Evolutionary conservation across 2,888 invertebrate genomes (phyloP), one percentile per base, ranked within the genome.

Genomic region (Drosophila paracracens): DNA sequence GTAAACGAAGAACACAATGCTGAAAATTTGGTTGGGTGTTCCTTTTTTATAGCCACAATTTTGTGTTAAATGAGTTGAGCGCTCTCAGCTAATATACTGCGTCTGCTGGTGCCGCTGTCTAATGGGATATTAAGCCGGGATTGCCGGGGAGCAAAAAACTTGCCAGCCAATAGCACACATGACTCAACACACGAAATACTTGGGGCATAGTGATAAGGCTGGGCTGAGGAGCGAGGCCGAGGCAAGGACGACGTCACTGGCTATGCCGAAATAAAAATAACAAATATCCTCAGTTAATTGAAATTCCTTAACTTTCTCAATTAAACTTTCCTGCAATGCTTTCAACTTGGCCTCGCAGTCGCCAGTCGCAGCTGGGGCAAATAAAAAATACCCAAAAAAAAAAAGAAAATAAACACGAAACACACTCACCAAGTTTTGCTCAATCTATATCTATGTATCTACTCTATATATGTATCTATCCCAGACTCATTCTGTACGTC

Each of bases 261-360:
- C 74, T 64, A 58, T 81, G 83, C 64, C 77, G 72, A 75, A 89
- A 88, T 86, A 91, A 90, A 86, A 87, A 87, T 90, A 89, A 88
- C 92, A 83, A 91, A 88, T 91, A 92, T 92, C 90, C 91, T 81
- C 83, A 91, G 91, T 92, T 92, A 92, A 92, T 92, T 92, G 92
- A 92, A 92, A 92, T 92, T 92, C 92, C 91, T 89, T 87, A 92
- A 92, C 92, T 92, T 92, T 92, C 92, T 90, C 92, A 92, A 92
- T 92, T 92, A 92, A 92, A 92, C 92, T 92, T 92, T 92, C 83
- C 79, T 91, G 86, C 86, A 87, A 83, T 87, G 82, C 89, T 89
- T 88, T 83, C 80, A 89, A 74, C 85, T 82, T 81, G 77, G 70
- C 61, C 74, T 66, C 70, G 66, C 60, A 76, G 74, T 74, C 71